Evolutionary conservation across 2,797 vertebrate genomes (phyloP).

Genomic region (Acomys russatus): DNA sequence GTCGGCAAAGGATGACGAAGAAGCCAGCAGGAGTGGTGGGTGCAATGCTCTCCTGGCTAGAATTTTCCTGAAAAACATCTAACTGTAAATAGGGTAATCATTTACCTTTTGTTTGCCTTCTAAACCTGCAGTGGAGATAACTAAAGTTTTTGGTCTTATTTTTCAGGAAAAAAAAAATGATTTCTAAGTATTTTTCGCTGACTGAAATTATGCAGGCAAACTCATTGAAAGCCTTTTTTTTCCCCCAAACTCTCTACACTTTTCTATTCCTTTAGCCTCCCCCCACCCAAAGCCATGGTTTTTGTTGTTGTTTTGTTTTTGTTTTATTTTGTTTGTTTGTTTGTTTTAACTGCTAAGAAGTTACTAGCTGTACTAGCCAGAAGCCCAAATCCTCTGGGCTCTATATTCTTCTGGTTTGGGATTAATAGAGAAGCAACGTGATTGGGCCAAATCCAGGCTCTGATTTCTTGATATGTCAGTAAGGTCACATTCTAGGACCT

Average conservation of each 20-base stretch:
- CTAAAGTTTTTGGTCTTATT: conserved; percentile 52
- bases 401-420: not conserved
- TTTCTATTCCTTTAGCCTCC: not conserved
- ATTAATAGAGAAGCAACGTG: conserved; percentile 20
- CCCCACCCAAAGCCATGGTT: not conserved
- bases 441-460: not conserved
- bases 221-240: not conserved
- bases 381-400: not conserved
- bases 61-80: conserved; percentile 80
- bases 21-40: conserved; percentile 43
- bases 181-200: conserved; percentile 53
- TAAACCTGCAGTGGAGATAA: conserved; percentile 74
- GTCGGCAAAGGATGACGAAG: not conserved
- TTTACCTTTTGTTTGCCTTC: conserved; percentile 87
- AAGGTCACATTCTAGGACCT: not conserved
- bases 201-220: conserved; percentile 40
- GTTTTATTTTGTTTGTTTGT: not conserved
- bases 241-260: not conserved
- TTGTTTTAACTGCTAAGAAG: not conserved
- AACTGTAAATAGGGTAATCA: conserved; percentile 86
- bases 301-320: not conserved
- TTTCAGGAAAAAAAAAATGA: conserved; percentile 31
- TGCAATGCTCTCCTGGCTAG: conserved; percentile 69
- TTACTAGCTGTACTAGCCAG: conserved; percentile 1
- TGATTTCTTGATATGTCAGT: not conserved